Percentiles rank a stretch among this genome's conserved stretches.
Evolutionary conservation across 2,888 invertebrate species (phyloP).

Genomic region (Tholera decimalis): DNA sequence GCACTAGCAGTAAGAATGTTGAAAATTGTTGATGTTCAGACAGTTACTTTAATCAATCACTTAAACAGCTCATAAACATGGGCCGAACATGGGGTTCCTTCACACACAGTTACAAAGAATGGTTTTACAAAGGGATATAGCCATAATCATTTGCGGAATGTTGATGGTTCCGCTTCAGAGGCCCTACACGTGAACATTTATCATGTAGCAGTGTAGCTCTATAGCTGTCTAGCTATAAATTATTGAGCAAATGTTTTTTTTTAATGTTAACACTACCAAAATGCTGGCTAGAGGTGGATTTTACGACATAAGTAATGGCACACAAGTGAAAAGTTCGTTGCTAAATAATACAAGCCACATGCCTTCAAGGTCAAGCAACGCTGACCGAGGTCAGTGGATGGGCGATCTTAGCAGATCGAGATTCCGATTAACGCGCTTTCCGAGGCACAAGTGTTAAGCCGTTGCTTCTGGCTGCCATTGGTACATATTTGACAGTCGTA

Average conservation of each 20-base stretch:
- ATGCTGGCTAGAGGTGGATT: background rate
- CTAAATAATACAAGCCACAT: no score
- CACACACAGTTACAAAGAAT: slow-evolving; percentile 38
- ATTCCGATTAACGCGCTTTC: no score
- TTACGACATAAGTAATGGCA: background rate
- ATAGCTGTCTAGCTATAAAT: background rate
- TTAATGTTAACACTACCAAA: background rate
- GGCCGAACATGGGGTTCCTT: slow-evolving; percentile 17
- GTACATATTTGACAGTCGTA: no score
- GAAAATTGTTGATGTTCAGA: slow-evolving; percentile 19
- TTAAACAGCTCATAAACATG: slow-evolving; percentile 17
- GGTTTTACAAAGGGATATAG: slow-evolving; percentile 20
- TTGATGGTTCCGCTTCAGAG: slow-evolving; percentile 13
- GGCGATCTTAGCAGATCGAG: no score
- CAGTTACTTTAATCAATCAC: slow-evolving; percentile 20
- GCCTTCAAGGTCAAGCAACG: no score
- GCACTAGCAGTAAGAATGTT: slow-evolving; percentile 26
- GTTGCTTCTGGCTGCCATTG: no score
- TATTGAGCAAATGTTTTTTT: background rate
- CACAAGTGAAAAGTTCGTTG: no score
- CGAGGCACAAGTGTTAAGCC: no score
- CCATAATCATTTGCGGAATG: slow-evolving; percentile 17
- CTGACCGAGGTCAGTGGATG: no score
- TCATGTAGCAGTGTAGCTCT: no score
- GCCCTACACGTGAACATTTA: slow-evolving; percentile 1